These are phyloP conservation scores for Nasua narica DNA, from an alignment of 2,797 vertebrate species.

Conservation along the genomic window DNA sequence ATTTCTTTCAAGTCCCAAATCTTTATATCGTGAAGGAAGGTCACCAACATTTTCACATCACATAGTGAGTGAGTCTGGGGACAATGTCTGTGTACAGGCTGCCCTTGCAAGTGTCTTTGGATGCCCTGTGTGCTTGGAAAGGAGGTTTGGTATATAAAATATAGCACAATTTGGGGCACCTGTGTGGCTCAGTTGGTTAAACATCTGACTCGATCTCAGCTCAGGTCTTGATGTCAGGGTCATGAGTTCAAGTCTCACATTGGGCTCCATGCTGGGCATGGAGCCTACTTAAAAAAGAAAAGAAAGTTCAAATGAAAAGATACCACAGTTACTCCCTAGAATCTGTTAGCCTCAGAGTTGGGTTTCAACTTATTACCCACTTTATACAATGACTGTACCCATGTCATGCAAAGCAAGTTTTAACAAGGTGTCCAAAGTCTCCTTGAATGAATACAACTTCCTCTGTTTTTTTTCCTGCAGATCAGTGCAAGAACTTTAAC, in stretches of 20 bases:
- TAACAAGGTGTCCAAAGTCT: background rate
- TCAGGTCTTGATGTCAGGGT: background rate
- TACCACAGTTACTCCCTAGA: background rate
- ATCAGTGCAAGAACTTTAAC: constrained; percentile 90
- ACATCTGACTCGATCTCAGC: background rate
- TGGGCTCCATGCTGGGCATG: background rate
- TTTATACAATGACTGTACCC: background rate
- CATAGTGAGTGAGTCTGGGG: background rate
- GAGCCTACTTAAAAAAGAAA: background rate
- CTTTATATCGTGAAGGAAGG: background rate
- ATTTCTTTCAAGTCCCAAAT: background rate
- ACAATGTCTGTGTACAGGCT: fast-evolving
- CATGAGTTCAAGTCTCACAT: background rate
- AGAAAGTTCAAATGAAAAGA: background rate
- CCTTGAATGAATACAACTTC: background rate
- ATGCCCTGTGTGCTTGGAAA: background rate
- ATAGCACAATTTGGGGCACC: background rate
- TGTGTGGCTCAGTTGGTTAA: background rate
- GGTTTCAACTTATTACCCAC: background rate
- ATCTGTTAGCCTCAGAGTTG: background rate
- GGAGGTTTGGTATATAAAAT: background rate
- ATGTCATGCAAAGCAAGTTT: background rate
- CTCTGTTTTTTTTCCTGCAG: constrained; percentile 79
- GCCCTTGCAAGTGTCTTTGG: background rate
- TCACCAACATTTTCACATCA: background rate